These are phyloP conservation scores for Pseudorectes ferrugineus DNA, from an alignment of 2,113 vertebrate genomes.

Conservation along the genomic window DNA sequence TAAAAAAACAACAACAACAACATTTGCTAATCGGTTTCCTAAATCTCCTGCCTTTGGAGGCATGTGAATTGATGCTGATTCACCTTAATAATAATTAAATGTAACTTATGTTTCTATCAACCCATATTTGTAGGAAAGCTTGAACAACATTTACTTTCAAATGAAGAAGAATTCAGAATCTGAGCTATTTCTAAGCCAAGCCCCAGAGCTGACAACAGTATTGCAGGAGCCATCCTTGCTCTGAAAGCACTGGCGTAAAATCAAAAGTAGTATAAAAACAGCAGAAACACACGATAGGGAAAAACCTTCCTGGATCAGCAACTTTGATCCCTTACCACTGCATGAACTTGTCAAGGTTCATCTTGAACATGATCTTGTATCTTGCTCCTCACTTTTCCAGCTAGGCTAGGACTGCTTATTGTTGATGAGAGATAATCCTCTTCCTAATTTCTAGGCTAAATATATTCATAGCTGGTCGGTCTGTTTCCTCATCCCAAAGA, in stretches of 20 bases:
- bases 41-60: background rate
- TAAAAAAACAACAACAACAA: constrained; percentile 6
- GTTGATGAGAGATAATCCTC: background rate
- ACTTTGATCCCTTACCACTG: background rate
- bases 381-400: background rate
- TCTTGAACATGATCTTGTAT: background rate
- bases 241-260: background rate
- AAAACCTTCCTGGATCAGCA: background rate
- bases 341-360: background rate
- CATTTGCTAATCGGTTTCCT: background rate
- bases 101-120: background rate
- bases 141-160: background rate
- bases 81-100: background rate
- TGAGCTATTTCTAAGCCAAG: background rate
- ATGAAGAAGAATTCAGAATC: background rate
- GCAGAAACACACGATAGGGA: background rate
- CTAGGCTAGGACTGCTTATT: background rate
- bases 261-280: background rate
- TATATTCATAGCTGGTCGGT: background rate
- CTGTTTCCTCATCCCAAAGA: background rate
- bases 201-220: background rate
- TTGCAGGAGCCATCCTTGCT: background rate
- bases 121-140: background rate
- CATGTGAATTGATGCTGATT: background rate
- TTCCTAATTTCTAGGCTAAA: background rate